phyloP scores from a whole-genome alignment of 1,140 invertebrate species.

The Gryllus bimaculatus region DNA sequence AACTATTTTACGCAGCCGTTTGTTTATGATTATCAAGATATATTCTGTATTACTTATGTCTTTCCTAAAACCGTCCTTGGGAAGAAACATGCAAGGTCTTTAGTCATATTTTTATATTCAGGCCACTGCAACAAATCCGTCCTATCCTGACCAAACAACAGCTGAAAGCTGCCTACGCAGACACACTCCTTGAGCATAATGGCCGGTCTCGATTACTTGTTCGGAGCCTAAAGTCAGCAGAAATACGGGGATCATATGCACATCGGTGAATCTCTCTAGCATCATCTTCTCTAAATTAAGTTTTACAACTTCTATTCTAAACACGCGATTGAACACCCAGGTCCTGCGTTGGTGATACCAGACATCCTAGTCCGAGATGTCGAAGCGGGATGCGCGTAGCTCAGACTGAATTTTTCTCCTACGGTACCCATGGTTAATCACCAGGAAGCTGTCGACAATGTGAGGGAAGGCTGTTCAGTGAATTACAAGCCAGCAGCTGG shows the following conservation, averaged over 20 bases:
- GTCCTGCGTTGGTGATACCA: slow-evolving; percentile 76
- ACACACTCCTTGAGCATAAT: not conserved
- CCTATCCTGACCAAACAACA: not conserved
- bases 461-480: slow-evolving; percentile 72
- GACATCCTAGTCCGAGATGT: slow-evolving; percentile 90
- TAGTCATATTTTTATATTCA: too few relatives aligned
- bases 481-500: slow-evolving; percentile 65
- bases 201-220: not conserved
- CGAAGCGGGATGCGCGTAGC: slow-evolving; percentile 97
- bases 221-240: not conserved
- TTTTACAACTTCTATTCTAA: not conserved
- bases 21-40: too few relatives aligned
- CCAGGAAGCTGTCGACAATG: slow-evolving; percentile 78
- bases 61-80: too few relatives aligned
- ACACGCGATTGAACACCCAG: slow-evolving; percentile 34
- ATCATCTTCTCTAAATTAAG: not conserved
- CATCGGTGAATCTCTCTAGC: not conserved
- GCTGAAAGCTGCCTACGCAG: not conserved
- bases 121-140: too few relatives aligned
- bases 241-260: slow-evolving; percentile 8
- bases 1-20: too few relatives aligned
- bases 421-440: slow-evolving; percentile 95
- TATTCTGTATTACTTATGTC: too few relatives aligned
- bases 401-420: slow-evolving; percentile 95
- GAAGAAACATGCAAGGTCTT: too few relatives aligned